phyloP scores from a whole-genome alignment of 2,113 vertebrate genomes.

The Ptychochromis oligacanthus region DNA sequence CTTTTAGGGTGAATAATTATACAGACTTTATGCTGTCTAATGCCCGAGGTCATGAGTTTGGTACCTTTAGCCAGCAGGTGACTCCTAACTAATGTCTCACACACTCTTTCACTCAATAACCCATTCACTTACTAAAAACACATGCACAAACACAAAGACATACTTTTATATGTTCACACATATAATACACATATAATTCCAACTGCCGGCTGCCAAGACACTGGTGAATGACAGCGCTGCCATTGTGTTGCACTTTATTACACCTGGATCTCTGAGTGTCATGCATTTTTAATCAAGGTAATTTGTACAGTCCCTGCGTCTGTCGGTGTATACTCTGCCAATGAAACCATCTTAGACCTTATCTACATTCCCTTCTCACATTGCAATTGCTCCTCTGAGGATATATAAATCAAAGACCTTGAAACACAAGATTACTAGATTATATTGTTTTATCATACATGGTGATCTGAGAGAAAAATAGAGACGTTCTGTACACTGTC shows the following conservation, averaged over 20 bases:
- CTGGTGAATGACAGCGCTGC: conserved; percentile 64
- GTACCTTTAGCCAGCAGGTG: conserved; percentile 52
- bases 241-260: conserved; percentile 76
- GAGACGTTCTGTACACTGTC: not conserved
- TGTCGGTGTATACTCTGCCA: conserved; percentile 54
- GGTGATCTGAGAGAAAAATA: conserved; percentile 26
- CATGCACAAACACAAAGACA: conserved; percentile 1
- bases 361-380: conserved; percentile 57
- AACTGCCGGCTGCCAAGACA: conserved; percentile 41
- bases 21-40: not conserved
- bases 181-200: not conserved
- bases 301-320: conserved; percentile 76
- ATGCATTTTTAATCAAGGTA: conserved; percentile 83
- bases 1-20: not conserved
- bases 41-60: conserved; percentile 39
- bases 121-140: conserved; percentile 4
- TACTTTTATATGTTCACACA: not conserved
- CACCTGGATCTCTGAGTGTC: conserved; percentile 78
- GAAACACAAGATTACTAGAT: conserved; percentile 52
- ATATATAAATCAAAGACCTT: conserved; percentile 46
- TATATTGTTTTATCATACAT: conserved; percentile 56
- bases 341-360: conserved; percentile 46
- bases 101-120: conserved; percentile 3
- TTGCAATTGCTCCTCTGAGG: conserved; percentile 56
- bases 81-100: conserved; percentile 29